phyloP scores from a whole-genome alignment of 2,113 vertebrate genomes.

The Rallus limicola region DNA sequence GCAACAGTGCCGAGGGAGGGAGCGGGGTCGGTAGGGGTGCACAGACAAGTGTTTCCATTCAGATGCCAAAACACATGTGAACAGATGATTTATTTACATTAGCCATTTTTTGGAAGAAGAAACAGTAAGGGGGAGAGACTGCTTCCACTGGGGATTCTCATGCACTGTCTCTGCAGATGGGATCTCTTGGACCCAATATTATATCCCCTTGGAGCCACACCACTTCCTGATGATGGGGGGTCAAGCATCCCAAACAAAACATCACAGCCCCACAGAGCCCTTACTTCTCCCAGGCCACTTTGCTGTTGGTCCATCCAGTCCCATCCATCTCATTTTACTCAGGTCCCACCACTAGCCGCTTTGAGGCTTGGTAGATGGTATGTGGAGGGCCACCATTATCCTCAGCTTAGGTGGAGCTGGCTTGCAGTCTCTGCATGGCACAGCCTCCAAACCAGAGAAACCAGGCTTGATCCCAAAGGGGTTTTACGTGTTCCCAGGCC shows the following conservation, averaged over 20 bases:
- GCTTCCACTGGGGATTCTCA: slow-evolving; percentile 27
- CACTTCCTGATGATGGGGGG: not conserved
- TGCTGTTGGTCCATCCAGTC: not conserved
- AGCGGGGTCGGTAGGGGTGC: not conserved
- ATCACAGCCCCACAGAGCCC: not conserved
- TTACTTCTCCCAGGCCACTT: not conserved
- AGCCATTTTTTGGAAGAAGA: slow-evolving; percentile 38
- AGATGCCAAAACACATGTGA: slow-evolving; percentile 29
- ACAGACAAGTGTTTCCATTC: slow-evolving; percentile 56
- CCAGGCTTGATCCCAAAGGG: not conserved
- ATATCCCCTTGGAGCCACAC: not conserved
- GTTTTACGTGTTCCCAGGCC: not conserved
- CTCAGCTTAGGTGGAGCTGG: not conserved
- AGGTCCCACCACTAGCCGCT: not conserved
- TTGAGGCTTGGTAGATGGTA: not conserved
- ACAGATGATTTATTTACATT: slow-evolving; percentile 64
- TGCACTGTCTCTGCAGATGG: not conserved
- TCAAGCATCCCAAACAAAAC: not conserved
- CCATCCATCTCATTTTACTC: not conserved
- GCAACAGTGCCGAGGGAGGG: not conserved
- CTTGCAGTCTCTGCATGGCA: not conserved
- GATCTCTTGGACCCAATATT: not conserved
- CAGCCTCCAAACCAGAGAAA: not conserved
- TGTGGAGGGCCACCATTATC: not conserved
- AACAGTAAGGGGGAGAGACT: not conserved